These are phyloP conservation scores for Lasioglossum marginatum DNA, from an alignment of 2,888 invertebrate genomes.

Conservation along the genomic window DNA sequence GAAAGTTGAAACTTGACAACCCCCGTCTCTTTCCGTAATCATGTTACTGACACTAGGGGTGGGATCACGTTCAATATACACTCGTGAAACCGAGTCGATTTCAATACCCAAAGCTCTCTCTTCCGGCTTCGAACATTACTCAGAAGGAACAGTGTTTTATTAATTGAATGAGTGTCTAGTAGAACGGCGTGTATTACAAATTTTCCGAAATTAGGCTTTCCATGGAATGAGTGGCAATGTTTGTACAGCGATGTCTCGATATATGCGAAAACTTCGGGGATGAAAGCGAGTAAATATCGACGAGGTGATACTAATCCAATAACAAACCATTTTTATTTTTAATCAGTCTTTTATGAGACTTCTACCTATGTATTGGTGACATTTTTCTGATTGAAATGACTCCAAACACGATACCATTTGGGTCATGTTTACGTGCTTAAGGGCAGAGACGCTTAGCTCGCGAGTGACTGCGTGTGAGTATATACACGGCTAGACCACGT, in stretches of 20 bases:
- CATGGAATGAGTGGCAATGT: neutral
- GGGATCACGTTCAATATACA: neutral
- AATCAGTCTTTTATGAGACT: neutral
- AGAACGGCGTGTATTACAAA: no score
- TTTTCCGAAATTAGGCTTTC: neutral
- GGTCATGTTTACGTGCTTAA: neutral
- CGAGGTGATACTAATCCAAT: neutral
- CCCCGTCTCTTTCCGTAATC: constrained; percentile 28
- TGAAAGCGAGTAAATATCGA: no score
- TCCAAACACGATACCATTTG: neutral
- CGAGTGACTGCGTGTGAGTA: no score
- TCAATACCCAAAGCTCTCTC: neutral
- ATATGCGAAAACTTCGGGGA: no score
- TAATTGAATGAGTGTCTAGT: neutral
- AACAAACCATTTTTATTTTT: neutral
- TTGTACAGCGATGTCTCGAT: neutral
- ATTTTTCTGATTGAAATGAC: neutral
- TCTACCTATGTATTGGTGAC: neutral
- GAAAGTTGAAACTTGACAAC: constrained; percentile 41
- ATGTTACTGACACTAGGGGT: neutral
- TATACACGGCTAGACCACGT: no score
- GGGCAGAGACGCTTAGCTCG: no score
- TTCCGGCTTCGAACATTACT: neutral
- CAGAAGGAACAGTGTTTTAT: neutral
- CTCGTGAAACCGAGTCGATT: neutral